Evolutionary conservation across 2,797 vertebrate species (phyloP), one percentile per base, ranked within the genome.

Genomic region (Lithobates sylvaticus): DNA sequence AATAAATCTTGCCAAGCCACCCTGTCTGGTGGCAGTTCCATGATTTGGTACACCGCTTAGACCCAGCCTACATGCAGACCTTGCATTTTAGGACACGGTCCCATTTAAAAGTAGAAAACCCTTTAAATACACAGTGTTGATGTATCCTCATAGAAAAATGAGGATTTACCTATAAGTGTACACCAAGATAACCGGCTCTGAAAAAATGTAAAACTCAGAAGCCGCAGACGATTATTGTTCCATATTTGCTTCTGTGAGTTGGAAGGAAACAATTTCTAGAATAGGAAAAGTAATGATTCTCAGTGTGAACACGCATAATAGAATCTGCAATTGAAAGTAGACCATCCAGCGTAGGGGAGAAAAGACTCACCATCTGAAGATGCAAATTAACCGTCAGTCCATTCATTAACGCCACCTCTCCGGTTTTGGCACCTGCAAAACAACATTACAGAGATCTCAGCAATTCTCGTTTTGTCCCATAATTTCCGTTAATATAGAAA

Each of bases 321-420:
- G 58, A 78, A 82, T 89, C 47, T 85, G 69, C 78, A 89, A 89
- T 69, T 78, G 1, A 80, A 26, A 75, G 76, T 88, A 81, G 88
- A 89, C 81, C 80, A 88, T 85, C 70, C 29, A 82, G 84, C 7
- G 0, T 34, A 74, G 87, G 84, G 61, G 88, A 89, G 81, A 88
- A 50, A 3, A 86, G 84, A 89, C 92, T 89, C 93, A 99, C 98
- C 96, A 99, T 89, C 12, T 94, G 92, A 73, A 99, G 96, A 90
- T 99, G 98, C 84, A 99, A 91, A 93, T 99, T 99, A 70, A 99
- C 96, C 0, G 96, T 98, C 89, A 99, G 92, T 18, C 95, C 96
- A 2, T 99, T 99, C 97, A 99, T 97, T 93, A 99, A 90, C 0
- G 95, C 97, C 86, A 99, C 94, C 91, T 99, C 98, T 61, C 96